Evolutionary conservation across 2,888 invertebrate genomes (phyloP), one percentile per base, ranked within the genome.

Genomic region (Synergus japonicus): DNA sequence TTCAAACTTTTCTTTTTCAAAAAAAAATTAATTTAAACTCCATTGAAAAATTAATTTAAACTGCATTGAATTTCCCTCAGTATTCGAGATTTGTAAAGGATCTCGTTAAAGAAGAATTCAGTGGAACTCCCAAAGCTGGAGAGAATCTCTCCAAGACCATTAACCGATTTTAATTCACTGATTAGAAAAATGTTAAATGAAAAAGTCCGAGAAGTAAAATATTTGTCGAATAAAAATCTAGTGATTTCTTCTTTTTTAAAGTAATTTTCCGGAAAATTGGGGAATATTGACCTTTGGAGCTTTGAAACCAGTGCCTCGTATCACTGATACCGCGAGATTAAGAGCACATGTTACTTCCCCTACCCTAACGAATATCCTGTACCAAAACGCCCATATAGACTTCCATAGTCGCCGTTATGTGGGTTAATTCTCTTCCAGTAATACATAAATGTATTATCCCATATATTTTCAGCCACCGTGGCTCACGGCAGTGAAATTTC

Each of bases 321-420:
- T 90, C 87, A 86, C 87, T 90, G 90, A 91, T 91, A 91, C 87
- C 86, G 88, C 80, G 86, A 90, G 91, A 91, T 91, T 90, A 91
- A 89, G 85, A 87, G 88, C 91, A 91, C 90, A 87, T 90, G 91
- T 90, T 91, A 90, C 90, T 85, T 85, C 83, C 83, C 83, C 79
- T 84, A 84, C 84, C 84, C 83, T 85, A 88, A 84, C 83, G 83
- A 80, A 81, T 80, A 82, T 81, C 81, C 81, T 85, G 85, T 82
- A 79, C 78, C 82, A 85, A 85, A 86, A 82, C 78, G 81, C 81
- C 79, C 78, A 81, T 81, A 80, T 82, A 80, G 80, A 82, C 79
- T 80, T 81, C 78, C 65, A 65, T 67, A 78, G 81, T 60, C 80
- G 78, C 82, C 81, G 83, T 84, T 82, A 82, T 85, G 84, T 83